Conservation (phyloP, 2,888 invertebrate genomes). For the Standfussiana lucernea region DNA sequence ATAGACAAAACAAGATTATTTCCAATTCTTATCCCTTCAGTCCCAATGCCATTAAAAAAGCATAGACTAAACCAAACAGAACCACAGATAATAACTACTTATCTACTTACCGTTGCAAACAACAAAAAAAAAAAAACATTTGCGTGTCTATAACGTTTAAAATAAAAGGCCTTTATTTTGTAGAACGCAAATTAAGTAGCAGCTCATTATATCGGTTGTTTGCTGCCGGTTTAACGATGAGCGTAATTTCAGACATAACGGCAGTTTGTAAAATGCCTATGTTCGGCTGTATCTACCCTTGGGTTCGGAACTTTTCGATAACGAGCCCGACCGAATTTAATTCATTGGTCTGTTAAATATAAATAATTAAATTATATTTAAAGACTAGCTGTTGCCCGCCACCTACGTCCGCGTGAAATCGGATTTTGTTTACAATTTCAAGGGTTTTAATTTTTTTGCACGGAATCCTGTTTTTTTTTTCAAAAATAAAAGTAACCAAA, state of each 20-base stretch:
- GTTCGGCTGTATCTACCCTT: conserved; percentile 7
- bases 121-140: conserved; percentile 4
- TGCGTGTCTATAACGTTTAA: conserved; percentile 36
- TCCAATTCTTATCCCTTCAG: background rate
- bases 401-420: too few species aligned
- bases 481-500: too few species aligned
- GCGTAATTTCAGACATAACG: conserved; percentile 45
- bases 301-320: background rate
- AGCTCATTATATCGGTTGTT: conserved; percentile 44
- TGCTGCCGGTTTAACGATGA: conserved; percentile 29
- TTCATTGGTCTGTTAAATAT: background rate
- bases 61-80: background rate
- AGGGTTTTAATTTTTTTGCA: too few species aligned
- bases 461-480: too few species aligned
- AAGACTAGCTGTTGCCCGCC: too few species aligned
- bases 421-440: too few species aligned
- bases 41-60: background rate
- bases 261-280: conserved; percentile 29
- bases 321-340: background rate
- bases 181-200: conserved; percentile 44
- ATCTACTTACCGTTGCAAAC: conserved; percentile 1
- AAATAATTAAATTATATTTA: conserved; percentile 1
- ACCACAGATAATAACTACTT: conserved; percentile 3
- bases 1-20: background rate
- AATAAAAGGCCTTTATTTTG: conserved; percentile 42